Conservation (phyloP, 2,113 vertebrate genomes). For the Prunella fulvescens region DNA sequence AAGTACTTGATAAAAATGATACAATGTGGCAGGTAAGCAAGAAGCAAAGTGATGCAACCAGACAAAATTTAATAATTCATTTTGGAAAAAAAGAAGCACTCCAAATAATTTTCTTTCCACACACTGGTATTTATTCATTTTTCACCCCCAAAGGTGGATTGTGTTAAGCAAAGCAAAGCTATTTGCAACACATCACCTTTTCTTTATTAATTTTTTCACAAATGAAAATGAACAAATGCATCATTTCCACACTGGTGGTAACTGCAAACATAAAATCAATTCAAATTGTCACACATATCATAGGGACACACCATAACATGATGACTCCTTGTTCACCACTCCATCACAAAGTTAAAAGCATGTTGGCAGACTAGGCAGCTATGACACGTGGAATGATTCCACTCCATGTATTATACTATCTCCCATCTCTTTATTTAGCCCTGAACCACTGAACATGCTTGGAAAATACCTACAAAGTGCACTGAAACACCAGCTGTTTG, state of each 20-base stretch:
- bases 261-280: background rate
- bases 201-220: background rate
- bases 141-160: background rate
- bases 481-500: background rate
- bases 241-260: background rate
- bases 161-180: background rate
- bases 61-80: background rate
- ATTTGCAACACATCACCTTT: background rate
- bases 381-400: background rate
- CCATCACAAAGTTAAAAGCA: background rate
- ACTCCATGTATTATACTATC: background rate
- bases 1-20: background rate
- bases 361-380: background rate
- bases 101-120: background rate
- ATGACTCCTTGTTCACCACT: background rate
- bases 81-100: background rate
- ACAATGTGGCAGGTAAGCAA: background rate
- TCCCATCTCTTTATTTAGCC: background rate
- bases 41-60: background rate
- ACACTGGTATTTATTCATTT: background rate
- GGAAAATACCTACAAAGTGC: background rate
- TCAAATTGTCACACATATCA: background rate
- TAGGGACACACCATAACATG: background rate
- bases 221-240: background rate
- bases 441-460: background rate